Evolutionary conservation across 1,140 invertebrate genomes (phyloP), one percentile per base, ranked within the genome.

Genomic region (Cydia amplana): DNA sequence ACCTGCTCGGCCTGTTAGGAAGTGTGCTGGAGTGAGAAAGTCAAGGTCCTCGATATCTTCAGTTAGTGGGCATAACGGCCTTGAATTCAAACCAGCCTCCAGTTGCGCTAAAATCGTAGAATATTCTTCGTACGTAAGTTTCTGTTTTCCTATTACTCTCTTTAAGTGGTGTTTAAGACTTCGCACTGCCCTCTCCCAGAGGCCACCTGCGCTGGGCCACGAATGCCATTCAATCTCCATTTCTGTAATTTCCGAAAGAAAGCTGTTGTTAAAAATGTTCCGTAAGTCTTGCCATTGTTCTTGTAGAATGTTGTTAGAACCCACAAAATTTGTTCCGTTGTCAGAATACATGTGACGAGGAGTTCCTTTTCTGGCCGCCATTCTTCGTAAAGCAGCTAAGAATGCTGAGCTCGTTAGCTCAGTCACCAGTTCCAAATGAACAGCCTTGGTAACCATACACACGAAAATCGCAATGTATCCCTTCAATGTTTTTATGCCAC

Each of bases 351-450:
- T 79, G 63, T 81, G 18, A 16, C 67, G 36, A 7, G 82, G 77
- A 60, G 79, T 67, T 65, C 87, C 87, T 72, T 89, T 74, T n/a
- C 87, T 72, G 25, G 85, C 77, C n/a, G 93, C 83, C 78, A 94
- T 92, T 51, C 90, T 32, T 20, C 84, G 74, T 1, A 93, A 60
- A 36, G 85, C 80, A 70, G 82, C 79, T n/a, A 93, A 63, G 79
- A 91, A 91, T 9, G 78, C 78, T 32, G 87, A 81, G 7, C 88
- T 90, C 9, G 80, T 77, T 4, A 93, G 65, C 9, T 79, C 83
- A 16, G 81, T 78, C 0, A 84, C 85, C 0, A 88, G 40, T 75
- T 93, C 91, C 6, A 93, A 32, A 75, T 94, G 92, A 2, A 93
- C 79, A 0, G 90, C 91, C 75, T 90, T 82, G 1, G 83, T 86